Base-by-base conservation (phyloP, 1,140 invertebrate genomes). In the Musca domestica region DNA sequence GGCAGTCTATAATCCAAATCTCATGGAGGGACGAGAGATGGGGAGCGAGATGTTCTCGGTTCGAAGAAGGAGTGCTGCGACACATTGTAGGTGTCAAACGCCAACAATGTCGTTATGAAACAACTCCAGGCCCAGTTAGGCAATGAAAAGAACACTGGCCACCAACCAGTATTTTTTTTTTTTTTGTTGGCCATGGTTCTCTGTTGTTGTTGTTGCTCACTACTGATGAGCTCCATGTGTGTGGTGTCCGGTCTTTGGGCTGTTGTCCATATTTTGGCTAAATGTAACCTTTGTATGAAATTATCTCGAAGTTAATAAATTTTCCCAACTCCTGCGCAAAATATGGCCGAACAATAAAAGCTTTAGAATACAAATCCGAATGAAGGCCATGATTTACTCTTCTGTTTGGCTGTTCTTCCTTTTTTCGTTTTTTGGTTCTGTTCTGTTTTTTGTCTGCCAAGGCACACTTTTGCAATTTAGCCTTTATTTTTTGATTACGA, bases 241-340 rank as follows among this genome's bases (percentile, higher is more conserved):
- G n/a, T 61, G 14, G 56, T 61, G n/a, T 61, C 2, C 10, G 27
- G 17, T 61, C 14, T 56, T 19, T 5, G 12, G 9, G n/a, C 17
- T 52, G 52, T 25, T 25, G 27, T 34, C 7, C 19, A 34, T 61
- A 10, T 41, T 5, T 41, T 41, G 34, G 34, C 34, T 41, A 41
- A 41, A 41, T 41, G 34, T 10, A 41, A 41, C 34, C 34, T 41
- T 41, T 61, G 56, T 61, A 61, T 61, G 34, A 61, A 61, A 61
- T 61, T 61, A 61, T 61, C 56, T 61, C n/a, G n/a, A 61, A 61
- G 56, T 61, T 61, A 61, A 61, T 61, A 61, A 61, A 61, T 61
- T 61, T 19, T 41, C 34, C 27, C 17, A 34, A 61, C 56, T 61
- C 56, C 56, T 61, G 56, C 56, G 56, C 56, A 61, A 34, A 61